Evolutionary conservation across 1,140 invertebrate genomes (phyloP).

Genomic region (Scaptomyza graminum): DNA sequence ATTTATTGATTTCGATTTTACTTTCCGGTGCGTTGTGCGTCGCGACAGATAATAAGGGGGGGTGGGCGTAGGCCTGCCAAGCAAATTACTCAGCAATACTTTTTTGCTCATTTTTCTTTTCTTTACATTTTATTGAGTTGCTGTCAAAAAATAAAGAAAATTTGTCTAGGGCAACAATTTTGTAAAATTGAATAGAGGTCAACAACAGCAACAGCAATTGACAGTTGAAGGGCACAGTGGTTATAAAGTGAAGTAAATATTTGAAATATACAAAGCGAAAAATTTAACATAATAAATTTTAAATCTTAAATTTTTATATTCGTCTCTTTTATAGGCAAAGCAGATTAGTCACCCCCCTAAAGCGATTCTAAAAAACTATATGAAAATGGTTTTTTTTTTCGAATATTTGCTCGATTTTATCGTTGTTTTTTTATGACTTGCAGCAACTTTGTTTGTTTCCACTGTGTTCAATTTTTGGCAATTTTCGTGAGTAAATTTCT

Average conservation of each 20-base stretch:
- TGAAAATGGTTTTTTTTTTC: background rate
- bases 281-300: no score
- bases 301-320: no score
- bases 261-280: no score
- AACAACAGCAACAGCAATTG: conserved; percentile 33
- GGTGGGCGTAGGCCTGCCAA: conserved; percentile 6
- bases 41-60: conserved; percentile 51
- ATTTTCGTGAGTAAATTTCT: conserved; percentile 35
- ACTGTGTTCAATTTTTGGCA: conserved; percentile 29
- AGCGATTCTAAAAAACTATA: no score
- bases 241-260: no score
- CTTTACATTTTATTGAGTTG: background rate
- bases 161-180: conserved; percentile 29
- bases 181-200: conserved; percentile 49
- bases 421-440: background rate
- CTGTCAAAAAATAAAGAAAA: conserved; percentile 5
- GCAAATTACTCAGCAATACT: conserved; percentile 38
- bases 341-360: no score
- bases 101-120: background rate
- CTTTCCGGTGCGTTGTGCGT: conserved; percentile 68
- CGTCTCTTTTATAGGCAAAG: no score
- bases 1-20: conserved; percentile 29
- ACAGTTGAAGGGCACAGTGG: conserved; percentile 15
- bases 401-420: background rate
- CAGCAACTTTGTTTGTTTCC: background rate